Conservation (phyloP, 2,113 vertebrate genomes). For the Misgurnus mizolepis region DNA sequence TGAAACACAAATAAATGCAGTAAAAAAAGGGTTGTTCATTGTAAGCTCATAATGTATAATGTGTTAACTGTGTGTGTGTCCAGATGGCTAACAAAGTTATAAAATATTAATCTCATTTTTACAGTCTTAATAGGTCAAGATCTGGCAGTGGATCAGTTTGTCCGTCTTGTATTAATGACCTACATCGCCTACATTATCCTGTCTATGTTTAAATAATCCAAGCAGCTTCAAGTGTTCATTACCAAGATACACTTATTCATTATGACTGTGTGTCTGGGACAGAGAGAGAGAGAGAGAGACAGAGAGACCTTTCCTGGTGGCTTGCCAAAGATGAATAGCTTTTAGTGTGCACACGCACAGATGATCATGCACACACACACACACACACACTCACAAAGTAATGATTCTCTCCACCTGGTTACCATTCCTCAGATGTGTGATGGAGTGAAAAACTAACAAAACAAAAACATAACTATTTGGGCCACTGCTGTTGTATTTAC, state of each 20-base stretch:
- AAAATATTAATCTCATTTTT: conserved; percentile 26
- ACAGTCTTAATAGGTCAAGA: conserved; percentile 27
- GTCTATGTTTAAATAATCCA: conserved; percentile 53
- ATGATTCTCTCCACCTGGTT: conserved; percentile 56
- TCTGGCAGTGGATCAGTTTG: conserved; percentile 25
- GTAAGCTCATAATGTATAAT: neutral
- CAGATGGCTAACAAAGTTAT: neutral
- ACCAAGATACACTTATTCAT: conserved; percentile 63
- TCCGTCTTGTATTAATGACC: conserved; percentile 30
- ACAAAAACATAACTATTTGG: conserved; percentile 53
- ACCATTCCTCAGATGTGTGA: conserved; percentile 57
- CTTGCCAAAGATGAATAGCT: conserved; percentile 47
- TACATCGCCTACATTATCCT: conserved; percentile 29
- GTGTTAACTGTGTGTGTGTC: neutral
- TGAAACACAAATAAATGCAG: too few species aligned
- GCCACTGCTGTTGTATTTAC: conserved; percentile 37
- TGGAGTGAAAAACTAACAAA: conserved; percentile 50
- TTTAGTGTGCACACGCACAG: conserved; percentile 33
- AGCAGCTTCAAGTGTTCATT: conserved; percentile 57
- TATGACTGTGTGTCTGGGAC: conserved; percentile 51
- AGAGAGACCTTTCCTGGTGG: conserved; percentile 45
- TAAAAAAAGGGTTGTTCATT: too few species aligned
- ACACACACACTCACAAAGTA: conserved; percentile 30
- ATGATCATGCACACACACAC: conserved; percentile 14
- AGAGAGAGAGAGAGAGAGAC: conserved; percentile 6